Evolutionary conservation across 2,113 vertebrate genomes (phyloP), one percentile per base, ranked within the genome.

Genomic region (Ancistrus triradiatus): DNA sequence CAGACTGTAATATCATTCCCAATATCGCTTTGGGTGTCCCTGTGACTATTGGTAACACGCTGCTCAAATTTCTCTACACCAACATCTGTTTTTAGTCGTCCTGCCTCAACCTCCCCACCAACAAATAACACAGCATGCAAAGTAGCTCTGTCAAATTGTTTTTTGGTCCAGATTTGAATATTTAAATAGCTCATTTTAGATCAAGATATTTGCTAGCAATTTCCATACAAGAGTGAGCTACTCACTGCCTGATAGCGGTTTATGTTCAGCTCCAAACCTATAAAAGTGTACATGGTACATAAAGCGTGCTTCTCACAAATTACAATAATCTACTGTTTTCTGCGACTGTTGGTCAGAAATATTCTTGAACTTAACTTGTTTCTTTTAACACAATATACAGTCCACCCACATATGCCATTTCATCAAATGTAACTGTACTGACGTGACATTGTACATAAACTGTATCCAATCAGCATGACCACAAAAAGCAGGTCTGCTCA

Each of bases 51-150:
- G 22, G 13, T 33, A 53, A 6, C 15, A 35, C 50, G 25, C 27
- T 43, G 19, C 35, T 33, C 13, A 40, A 40, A 31, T 40, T 25
- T 42, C 19, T 31, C 27, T 1, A 37, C 19, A 46, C 43, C 46
- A 24, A 5, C 27, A 27, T 33, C 22, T 13, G 21, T 40, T 55
- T 62, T 35, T 48, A 28, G n/a, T 24, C 35, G n/a, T 24, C 35
- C 37, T 37, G 21, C 25, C 38, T 55, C 25, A 31, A 66, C 69
- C 40, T 44, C 66, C 67, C 47, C 57, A 66, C 73, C 59, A 79
- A 75, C 83, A 84, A 86, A 86, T 79, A 80, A 70, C 75, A 79
- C 81, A 80, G 78, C 79, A 89, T 83, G 87, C 82, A 88, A 88
- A 89, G 81, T 68, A 51, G 66, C 60, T 78, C 46, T 75, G 71